Evolutionary conservation across 2,797 vertebrate genomes (phyloP), one percentile per base, ranked within the genome.

Genomic region (Danio jaintianensis): DNA sequence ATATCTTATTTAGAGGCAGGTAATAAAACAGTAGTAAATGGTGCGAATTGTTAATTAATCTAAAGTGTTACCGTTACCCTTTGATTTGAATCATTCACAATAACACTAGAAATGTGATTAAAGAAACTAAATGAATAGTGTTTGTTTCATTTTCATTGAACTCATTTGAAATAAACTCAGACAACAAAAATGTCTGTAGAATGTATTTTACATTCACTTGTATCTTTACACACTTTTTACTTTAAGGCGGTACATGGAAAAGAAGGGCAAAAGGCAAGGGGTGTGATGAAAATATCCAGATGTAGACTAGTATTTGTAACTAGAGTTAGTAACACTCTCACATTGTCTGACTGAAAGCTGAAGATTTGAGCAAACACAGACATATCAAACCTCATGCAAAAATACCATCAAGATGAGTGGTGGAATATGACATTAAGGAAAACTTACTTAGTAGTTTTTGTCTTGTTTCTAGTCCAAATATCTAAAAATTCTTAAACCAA

Each of bases 311-410:
- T 43, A 53, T 36, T 22, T 78, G 71, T 78, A 83, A 84, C 80
- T 62, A 84, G 84, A 78, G 77, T 77, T 80, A 45, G 79, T 70
- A 72, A 64, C 56, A 42, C 29, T 9, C 69, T 50, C 40, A 64
- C 69, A 78, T 84, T 64, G 74, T 43, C 53, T 78, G 81, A 70
- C 64, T 16, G 3, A 61, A 7, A 1, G 66, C 64, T 77, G 83
- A 9, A 7, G 20, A 16, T 76, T 45, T 52, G 13, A 13, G 6
- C 62, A 68, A 16, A 55, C 18, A 55, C 47, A 38, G 18, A 15
- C 29, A 4, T 13, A 55, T 10, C 40, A 68, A 22, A 13, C 9
- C 62, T 8, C 8, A 11, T 18, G 55, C 40, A 43, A 22, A 45
- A 70, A 71, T 55, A 45, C 45, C 16, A 42, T 13, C 42, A 47